Conservation (phyloP, 2,888 invertebrate species). For the Empis stercorea region DNA sequence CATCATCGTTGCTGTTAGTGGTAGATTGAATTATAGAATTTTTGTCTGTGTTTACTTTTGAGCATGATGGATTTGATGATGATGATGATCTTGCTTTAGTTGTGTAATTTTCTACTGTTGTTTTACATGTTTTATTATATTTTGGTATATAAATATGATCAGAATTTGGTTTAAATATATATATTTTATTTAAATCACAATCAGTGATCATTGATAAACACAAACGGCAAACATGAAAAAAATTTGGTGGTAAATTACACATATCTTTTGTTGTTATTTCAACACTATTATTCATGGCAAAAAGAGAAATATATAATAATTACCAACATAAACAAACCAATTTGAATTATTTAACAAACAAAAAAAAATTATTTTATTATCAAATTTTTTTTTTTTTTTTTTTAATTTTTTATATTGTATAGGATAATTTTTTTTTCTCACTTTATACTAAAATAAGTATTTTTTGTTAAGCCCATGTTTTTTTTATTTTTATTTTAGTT, state of each 20-base stretch:
- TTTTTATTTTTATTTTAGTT: too few species aligned
- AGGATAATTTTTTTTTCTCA: too few species aligned
- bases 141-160: too few species aligned
- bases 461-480: too few species aligned
- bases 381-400: too few species aligned
- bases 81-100: constrained; percentile 1
- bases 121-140: neutral
- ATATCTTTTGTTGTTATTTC: constrained; percentile 36
- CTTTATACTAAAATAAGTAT: too few species aligned
- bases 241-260: constrained; percentile 86
- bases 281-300: too few species aligned
- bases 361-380: too few species aligned
- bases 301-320: too few species aligned
- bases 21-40: neutral
- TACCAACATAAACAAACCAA: too few species aligned
- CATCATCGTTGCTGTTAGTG: neutral
- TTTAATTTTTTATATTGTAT: too few species aligned
- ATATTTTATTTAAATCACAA: constrained; percentile 57
- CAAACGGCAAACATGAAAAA: constrained; percentile 87
- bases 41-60: neutral
- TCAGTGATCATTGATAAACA: constrained; percentile 71
- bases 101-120: neutral
- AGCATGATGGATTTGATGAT: constrained; percentile 1
- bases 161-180: neutral
- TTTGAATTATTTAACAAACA: too few species aligned